phyloP scores from a whole-genome alignment of 2,888 invertebrate species.

The Hetaerina titia region DNA sequence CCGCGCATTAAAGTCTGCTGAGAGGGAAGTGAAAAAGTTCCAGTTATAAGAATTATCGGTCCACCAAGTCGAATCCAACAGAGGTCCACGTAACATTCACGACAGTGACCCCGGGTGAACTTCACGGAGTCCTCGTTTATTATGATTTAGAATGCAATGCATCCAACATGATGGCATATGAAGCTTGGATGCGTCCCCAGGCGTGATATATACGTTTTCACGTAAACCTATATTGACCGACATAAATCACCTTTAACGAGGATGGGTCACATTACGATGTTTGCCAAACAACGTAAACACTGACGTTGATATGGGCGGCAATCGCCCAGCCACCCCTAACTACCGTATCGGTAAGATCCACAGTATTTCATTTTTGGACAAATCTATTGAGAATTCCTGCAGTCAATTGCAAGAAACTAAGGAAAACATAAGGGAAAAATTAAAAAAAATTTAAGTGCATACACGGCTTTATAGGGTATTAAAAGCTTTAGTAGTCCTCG shows the following conservation, averaged over 20 bases:
- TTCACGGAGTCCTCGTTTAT: background rate
- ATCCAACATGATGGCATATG: conserved; percentile 11
- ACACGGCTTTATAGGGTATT: background rate
- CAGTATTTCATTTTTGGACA: background rate
- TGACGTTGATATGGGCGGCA: background rate
- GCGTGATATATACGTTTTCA: conserved; percentile 6
- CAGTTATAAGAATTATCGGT: background rate
- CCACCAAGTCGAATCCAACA: background rate
- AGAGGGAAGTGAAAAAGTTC: background rate
- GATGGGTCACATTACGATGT: background rate
- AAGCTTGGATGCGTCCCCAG: background rate
- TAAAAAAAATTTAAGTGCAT: background rate
- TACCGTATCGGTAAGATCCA: background rate
- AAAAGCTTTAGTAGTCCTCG: background rate
- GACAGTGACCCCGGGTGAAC: background rate
- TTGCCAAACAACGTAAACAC: background rate
- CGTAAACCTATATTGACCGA: conserved; percentile 16
- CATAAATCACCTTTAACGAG: conserved; percentile 30
- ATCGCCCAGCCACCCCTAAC: background rate
- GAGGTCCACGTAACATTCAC: background rate
- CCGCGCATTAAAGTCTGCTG: background rate
- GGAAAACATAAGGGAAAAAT: background rate
- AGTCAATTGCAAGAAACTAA: background rate
- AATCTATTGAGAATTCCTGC: background rate
- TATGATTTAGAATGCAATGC: conserved; percentile 22